phyloP scores from a whole-genome alignment of 1,140 invertebrate genomes.

The Drosophila elegans region DNA sequence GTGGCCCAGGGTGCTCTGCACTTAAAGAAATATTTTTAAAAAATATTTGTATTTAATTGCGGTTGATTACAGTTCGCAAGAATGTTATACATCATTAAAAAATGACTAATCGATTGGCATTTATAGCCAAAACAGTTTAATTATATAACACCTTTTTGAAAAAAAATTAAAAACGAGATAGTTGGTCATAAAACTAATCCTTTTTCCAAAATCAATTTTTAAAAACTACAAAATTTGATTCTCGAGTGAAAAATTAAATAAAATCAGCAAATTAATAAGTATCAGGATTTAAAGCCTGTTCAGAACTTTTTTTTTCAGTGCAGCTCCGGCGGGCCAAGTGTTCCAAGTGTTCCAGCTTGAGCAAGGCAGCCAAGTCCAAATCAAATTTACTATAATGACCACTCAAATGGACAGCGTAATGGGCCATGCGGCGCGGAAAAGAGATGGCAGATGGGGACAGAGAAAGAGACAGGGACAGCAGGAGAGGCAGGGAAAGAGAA shows the following conservation, averaged over 20 bases:
- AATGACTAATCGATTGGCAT: no score
- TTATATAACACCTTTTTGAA: no score
- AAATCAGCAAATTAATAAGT: no score
- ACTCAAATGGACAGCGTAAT: slow-evolving; percentile 79
- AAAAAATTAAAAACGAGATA: no score
- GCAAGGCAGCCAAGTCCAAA: slow-evolving; percentile 65
- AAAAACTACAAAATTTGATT: no score
- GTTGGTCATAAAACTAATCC: no score
- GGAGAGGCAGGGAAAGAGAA: not conserved
- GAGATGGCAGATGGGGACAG: not conserved
- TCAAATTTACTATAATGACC: slow-evolving; percentile 80
- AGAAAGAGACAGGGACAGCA: slow-evolving; percentile 1
- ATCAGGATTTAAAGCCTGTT: no score
- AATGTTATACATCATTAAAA: no score
- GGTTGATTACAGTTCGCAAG: no score
- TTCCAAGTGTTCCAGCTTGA: slow-evolving; percentile 42
- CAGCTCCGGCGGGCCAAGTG: slow-evolving; percentile 19
- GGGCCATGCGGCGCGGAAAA: slow-evolving; percentile 51
- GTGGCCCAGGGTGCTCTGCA: slow-evolving; percentile 42
- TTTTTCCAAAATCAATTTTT: no score
- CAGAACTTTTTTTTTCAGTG: slow-evolving; percentile 8
- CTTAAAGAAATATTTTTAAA: not conserved
- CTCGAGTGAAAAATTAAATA: no score
- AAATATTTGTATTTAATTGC: not conserved
- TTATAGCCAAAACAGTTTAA: no score